phyloP scores from a whole-genome alignment of 2,797 vertebrate species.

The Furcifer pardalis region DNA sequence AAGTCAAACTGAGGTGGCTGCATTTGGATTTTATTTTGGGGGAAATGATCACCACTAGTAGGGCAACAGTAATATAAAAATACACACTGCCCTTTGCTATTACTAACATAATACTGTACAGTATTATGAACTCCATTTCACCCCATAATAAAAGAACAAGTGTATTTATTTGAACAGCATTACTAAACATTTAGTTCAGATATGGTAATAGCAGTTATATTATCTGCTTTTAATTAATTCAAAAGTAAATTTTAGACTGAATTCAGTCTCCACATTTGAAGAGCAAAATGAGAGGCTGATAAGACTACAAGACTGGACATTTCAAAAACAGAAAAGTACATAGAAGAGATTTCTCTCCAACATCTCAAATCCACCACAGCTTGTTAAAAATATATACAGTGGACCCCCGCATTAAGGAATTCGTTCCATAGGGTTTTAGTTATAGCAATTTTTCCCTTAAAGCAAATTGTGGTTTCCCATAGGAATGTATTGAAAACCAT shows the following conservation, averaged over 20 bases:
- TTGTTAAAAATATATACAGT: too few relatives aligned
- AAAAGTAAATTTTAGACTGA: not conserved
- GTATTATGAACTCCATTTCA: not conserved
- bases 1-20: not conserved
- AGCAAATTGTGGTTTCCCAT: too few relatives aligned
- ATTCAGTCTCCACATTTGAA: not conserved
- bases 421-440: too few relatives aligned
- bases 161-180: not conserved
- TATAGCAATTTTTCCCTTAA: too few relatives aligned
- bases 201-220: not conserved
- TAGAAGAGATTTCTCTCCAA: not conserved
- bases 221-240: slow-evolving; percentile 1
- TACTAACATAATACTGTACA: not conserved
- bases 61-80: not conserved
- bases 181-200: not conserved
- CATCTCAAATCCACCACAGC: too few relatives aligned
- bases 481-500: too few relatives aligned
- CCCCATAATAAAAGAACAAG: not conserved
- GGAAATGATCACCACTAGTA: not conserved
- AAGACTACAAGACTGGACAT: not conserved
- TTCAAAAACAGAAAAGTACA: not conserved
- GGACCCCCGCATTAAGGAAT: too few relatives aligned
- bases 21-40: not conserved
- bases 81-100: not conserved
- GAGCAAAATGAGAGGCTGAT: not conserved